Evolutionary conservation across 1,140 invertebrate genomes (phyloP), one percentile per base, ranked within the genome.

Genomic region (Anoplolepis gracilipes): DNA sequence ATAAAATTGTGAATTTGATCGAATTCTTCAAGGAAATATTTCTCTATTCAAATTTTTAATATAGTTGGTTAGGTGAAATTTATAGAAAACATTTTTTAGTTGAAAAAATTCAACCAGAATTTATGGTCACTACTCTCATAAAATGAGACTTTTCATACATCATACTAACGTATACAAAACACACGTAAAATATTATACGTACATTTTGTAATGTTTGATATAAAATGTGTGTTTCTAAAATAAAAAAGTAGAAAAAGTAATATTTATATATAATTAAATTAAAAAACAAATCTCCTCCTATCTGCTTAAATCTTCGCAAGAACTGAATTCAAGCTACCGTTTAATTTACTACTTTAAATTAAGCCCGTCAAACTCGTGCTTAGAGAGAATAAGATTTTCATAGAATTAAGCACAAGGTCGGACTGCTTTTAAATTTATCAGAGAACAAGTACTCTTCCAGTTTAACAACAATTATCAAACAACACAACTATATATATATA

Each of bases 351-450:
- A 61, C 22, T 10, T 77, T 77, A 49, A 64, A 30, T 36, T 19
- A 36, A 11, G 5, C 28, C 16, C 16, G 13, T 75, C 16, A 16
- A 28, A 53, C 4, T 30, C 13, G 25, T 5, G 28, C 22, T 39
- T 33, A 22, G 22, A 57, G 19, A 22, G 55, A 16, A 46, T 30
- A 64, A 33, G 62, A 77, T 77, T 77, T 77, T 77, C 39, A 13
- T 25, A 57, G 7, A 42, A 62, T 42, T 42, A 22, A 30, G 13
- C 53, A 7, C 59, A 16, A 25, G 57, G 10, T 13, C 0, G 28
- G 13, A 30, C 10, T 16, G 25, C 13, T 42, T 77, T 64, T 11
- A 25, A 28, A 8, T n/a, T 64, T 10, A 22, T 42, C 1, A 30
- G 42, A 62, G 25, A 13, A 16, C 16, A n/a, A 25, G 11, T n/a